Evolutionary conservation across 2,797 vertebrate species (phyloP).

Genomic region (Orientallactaga sibirica): DNA sequence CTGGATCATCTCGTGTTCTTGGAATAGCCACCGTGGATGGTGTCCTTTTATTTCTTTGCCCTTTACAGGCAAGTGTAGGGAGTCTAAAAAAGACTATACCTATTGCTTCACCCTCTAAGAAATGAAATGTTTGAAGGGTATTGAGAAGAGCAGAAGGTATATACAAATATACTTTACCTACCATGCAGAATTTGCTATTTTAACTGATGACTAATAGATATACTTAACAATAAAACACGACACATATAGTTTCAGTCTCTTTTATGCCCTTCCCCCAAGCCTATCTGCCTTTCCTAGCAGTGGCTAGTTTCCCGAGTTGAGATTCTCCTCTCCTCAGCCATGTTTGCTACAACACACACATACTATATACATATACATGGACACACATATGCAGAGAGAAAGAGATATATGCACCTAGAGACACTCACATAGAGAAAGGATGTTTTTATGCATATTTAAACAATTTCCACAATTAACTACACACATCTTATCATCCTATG

Average conservation of each 20-base stretch:
- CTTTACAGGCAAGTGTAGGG: neutral
- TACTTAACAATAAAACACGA: constrained; percentile 60
- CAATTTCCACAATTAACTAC: constrained; percentile 5
- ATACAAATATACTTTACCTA: neutral
- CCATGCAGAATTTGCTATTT: neutral
- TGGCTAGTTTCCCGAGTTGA: neutral
- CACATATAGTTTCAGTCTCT: neutral
- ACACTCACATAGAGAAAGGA: no score
- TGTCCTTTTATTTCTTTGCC: neutral
- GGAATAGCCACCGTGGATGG: neutral
- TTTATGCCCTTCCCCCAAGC: neutral
- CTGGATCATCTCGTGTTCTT: neutral
- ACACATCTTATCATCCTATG: neutral
- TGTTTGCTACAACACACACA: neutral
- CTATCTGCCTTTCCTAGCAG: neutral
- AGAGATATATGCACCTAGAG: no score
- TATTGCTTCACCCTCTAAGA: neutral
- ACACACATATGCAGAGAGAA: neutral
- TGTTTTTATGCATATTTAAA: neutral
- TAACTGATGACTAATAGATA: constrained; percentile 3
- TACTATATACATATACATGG: neutral
- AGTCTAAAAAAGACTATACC: neutral
- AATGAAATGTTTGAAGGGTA: constrained; percentile 31
- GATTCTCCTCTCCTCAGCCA: neutral
- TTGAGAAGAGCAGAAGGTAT: neutral